Percentiles rank a stretch among this genome's conserved stretches.
phyloP scores from a whole-genome alignment of 2,888 invertebrate species.

The Alsophila aescularia region DNA sequence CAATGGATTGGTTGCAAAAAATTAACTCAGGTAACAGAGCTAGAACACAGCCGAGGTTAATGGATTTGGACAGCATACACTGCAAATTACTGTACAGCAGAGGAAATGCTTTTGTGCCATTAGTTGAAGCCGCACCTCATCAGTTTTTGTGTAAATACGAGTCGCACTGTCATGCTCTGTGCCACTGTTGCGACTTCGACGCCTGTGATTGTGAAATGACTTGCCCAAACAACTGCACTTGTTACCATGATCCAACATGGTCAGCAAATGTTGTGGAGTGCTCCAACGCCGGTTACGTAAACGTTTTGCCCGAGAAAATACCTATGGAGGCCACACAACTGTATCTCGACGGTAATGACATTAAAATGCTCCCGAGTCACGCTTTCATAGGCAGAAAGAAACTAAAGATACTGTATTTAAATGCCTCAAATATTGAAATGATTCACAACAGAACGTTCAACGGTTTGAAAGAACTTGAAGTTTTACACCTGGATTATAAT shows the following conservation, averaged over 20 bases:
- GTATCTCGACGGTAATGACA: conserved; percentile 93
- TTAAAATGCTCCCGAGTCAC: conserved; percentile 90
- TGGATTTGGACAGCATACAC: conserved; percentile 92
- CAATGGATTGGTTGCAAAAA: conserved; percentile 95
- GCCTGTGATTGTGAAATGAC: conserved; percentile 97
- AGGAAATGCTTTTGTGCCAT: conserved; percentile 88
- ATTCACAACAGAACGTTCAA: conserved; percentile 94
- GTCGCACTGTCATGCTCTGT: conserved; percentile 93
- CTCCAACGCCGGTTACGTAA: conserved; percentile 87
- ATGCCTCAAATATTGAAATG: conserved; percentile 90
- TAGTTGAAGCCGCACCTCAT: conserved; percentile 91
- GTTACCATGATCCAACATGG: conserved; percentile 95
- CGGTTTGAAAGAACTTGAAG: conserved; percentile 90
- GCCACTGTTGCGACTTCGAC: conserved; percentile 96
- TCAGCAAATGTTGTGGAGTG: conserved; percentile 94
- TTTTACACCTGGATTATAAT: conserved; percentile 91
- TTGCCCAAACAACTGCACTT: conserved; percentile 94
- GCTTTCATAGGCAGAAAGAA: conserved; percentile 94
- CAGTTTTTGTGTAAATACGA: conserved; percentile 94
- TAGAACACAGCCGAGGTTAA: conserved; percentile 91
- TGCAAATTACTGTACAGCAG: conserved; percentile 92
- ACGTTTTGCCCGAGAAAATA: conserved; percentile 90
- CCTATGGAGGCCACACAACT: conserved; percentile 96
- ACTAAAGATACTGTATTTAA: conserved; percentile 89
- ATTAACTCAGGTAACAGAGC: conserved; percentile 90